phyloP scores from a whole-genome alignment of 2,797 vertebrate species.

The Phataginus tetradactyla region DNA sequence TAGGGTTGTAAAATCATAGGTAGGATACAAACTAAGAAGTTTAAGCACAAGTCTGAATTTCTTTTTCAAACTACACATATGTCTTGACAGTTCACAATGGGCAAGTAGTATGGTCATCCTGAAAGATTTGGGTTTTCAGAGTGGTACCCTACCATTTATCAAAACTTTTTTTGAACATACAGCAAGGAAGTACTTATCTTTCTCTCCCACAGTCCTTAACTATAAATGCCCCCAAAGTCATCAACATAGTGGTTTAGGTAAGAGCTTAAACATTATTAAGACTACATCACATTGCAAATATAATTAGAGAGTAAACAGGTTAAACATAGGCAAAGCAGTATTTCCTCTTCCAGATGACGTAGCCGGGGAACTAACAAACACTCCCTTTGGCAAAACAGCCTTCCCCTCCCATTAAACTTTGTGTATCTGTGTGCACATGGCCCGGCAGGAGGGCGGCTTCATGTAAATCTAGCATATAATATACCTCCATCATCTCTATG shows the following conservation, averaged over 20 bases:
- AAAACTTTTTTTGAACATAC: slow-evolving; percentile 2
- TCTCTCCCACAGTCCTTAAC: slow-evolving; percentile 19
- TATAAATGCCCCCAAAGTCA: slow-evolving; percentile 27
- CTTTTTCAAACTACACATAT: neutral
- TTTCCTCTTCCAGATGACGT: slow-evolving; percentile 15
- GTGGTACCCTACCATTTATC: neutral
- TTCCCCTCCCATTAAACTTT: neutral
- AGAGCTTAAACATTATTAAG: slow-evolving; percentile 11
- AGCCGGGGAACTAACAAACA: neutral
- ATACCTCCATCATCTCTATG: neutral
- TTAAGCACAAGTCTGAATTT: slow-evolving; percentile 13
- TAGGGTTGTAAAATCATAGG: neutral
- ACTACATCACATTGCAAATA: neutral
- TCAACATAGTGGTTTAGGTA: slow-evolving; percentile 25
- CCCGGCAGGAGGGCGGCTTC: neutral
- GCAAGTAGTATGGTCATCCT: neutral
- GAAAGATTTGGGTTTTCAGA: neutral
- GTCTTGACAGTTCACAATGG: slow-evolving; percentile 12
- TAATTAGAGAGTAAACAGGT: slow-evolving; percentile 30
- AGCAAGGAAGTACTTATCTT: neutral
- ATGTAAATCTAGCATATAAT: neutral
- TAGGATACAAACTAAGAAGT: slow-evolving; percentile 18
- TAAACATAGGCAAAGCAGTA: neutral
- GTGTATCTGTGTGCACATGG: neutral
- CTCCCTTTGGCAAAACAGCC: slow-evolving; percentile 18